Conservation (phyloP, 2,113 vertebrate species). For the Odontesthes bonariensis region DNA sequence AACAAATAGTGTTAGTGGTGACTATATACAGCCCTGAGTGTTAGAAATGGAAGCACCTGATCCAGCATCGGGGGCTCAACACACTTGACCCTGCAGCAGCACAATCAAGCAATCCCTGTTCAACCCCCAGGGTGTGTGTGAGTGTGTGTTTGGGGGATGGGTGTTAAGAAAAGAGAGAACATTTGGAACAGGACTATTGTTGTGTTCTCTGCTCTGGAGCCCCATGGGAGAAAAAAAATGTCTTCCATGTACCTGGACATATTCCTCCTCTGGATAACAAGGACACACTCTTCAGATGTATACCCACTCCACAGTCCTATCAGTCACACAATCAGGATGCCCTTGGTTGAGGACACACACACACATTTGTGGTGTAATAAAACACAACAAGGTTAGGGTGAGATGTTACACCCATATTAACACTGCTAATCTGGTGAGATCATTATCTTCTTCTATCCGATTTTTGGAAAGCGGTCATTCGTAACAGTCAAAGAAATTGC, state of each 20-base stretch:
- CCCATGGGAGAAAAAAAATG: conserved; percentile 72
- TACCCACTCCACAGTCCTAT: conserved; percentile 54
- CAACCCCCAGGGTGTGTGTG: conserved; percentile 49
- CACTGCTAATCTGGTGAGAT: conserved; percentile 73
- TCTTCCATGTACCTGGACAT: conserved; percentile 65
- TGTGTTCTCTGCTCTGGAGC: conserved; percentile 56
- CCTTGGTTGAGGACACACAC: conserved; percentile 71
- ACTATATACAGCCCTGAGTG: conserved; percentile 58
- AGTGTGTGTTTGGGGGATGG: conserved; percentile 48
- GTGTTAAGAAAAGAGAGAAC: conserved; percentile 55
- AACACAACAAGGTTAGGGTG: conserved; percentile 74
- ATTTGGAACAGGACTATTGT: conserved; percentile 69
- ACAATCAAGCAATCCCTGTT: conserved; percentile 74
- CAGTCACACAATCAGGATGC: conserved; percentile 46
- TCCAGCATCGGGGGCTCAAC: conserved; percentile 68
- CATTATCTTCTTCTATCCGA: conserved; percentile 60
- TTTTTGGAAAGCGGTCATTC: conserved; percentile 51
- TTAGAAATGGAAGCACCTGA: conserved; percentile 72
- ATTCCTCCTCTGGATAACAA: conserved; percentile 75
- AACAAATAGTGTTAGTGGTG: conserved; percentile 42
- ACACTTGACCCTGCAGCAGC: conserved; percentile 75
- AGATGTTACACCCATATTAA: conserved; percentile 68
- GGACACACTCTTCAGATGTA: conserved; percentile 62
- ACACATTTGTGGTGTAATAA: conserved; percentile 61
- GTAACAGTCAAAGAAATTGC: conserved; percentile 39